These are phyloP conservation scores for Orgyia antiqua DNA, from an alignment of 2,888 invertebrate species.

Conservation along the genomic window DNA sequence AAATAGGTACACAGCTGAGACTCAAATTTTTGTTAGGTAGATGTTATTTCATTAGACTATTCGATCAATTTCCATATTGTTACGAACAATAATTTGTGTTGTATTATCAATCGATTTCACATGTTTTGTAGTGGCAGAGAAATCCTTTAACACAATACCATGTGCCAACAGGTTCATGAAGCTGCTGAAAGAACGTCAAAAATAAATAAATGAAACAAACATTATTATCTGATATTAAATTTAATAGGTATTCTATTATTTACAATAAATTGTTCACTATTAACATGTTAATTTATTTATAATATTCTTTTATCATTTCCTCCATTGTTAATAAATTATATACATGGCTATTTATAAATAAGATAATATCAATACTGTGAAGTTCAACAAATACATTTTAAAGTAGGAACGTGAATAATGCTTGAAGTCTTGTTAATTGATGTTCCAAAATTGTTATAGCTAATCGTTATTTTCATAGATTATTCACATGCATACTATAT, in stretches of 20 bases:
- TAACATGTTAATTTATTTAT: constrained; percentile 74
- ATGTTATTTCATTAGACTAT: too few relatives aligned
- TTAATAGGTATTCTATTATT: constrained; percentile 78
- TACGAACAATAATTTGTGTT: too few relatives aligned
- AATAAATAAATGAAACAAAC: constrained; percentile 58
- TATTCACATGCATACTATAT: constrained; percentile 37
- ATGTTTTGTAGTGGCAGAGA: too few relatives aligned
- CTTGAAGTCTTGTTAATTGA: constrained; percentile 20
- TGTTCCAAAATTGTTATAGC: constrained; percentile 18
- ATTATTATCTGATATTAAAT: constrained; percentile 74
- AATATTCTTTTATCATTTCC: constrained; percentile 63
- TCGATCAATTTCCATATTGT: too few relatives aligned
- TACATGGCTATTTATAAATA: constrained; percentile 76
- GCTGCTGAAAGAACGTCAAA: too few relatives aligned
- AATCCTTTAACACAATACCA: too few relatives aligned
- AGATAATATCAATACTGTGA: constrained; percentile 76
- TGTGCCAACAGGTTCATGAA: too few relatives aligned
- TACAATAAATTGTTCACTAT: constrained; percentile 78
- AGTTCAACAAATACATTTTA: constrained; percentile 56
- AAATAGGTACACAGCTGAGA: too few relatives aligned
- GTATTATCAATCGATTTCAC: too few relatives aligned
- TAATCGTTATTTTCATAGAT: constrained; percentile 13
- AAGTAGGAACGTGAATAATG: constrained; percentile 33
- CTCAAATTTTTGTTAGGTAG: too few relatives aligned
- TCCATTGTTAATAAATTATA: constrained; percentile 76